Evolutionary conservation across 2,113 vertebrate genomes (phyloP).

Genomic region (Pogona vitticeps): DNA sequence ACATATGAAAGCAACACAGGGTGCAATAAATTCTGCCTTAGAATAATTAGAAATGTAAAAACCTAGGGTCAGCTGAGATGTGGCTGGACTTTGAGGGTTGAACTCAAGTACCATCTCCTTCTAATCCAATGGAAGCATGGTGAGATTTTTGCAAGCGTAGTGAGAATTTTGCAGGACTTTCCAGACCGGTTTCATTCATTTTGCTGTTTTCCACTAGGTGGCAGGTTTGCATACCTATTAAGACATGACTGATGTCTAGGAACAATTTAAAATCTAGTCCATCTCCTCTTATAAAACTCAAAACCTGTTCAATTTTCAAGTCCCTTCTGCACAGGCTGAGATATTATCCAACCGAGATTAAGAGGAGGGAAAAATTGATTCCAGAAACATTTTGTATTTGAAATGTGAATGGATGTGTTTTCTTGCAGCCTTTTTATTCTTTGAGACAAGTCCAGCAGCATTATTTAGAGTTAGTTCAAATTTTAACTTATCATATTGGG

Average conservation of each 20-base stretch:
- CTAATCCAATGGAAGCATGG: background rate
- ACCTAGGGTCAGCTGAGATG: background rate
- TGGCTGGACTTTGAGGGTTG: no score
- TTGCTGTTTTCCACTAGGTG: conserved; percentile 21
- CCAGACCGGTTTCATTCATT: background rate
- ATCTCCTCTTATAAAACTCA: conserved; percentile 21
- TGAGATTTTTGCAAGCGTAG: background rate
- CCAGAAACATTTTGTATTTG: background rate
- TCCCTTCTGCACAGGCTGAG: background rate
- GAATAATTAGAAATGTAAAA: background rate
- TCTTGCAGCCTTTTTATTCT: background rate
- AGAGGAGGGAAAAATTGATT: background rate
- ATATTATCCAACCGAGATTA: conserved; percentile 10
- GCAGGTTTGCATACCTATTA: conserved; percentile 11
- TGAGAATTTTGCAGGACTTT: background rate
- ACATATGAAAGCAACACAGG: background rate
- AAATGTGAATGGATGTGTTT: conserved; percentile 7
- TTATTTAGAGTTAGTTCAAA: background rate
- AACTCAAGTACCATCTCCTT: background rate
- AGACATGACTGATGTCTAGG: background rate
- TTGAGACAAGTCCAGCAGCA: background rate
- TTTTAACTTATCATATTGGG: background rate
- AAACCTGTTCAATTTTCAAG: background rate
- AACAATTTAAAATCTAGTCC: conserved; percentile 9
- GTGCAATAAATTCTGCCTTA: background rate